A percentile compares a stretch with the other conserved stretches of the same genome.
Evolutionary conservation across 2,797 vertebrate species (phyloP).

Genomic region (Premnoplex brunnescens): DNA sequence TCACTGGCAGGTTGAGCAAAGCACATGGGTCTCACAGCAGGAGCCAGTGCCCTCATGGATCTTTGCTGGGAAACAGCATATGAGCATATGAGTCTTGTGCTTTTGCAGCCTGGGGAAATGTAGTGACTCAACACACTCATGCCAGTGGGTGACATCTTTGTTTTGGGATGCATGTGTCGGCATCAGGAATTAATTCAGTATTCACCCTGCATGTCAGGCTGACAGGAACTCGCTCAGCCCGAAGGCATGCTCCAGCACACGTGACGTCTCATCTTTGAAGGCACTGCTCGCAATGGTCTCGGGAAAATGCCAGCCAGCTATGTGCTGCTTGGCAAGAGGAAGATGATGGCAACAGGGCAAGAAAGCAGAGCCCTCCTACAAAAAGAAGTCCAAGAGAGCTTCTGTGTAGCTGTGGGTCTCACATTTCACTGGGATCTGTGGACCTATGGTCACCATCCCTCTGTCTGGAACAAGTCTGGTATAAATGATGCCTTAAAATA

Average conservation of each 20-base stretch:
- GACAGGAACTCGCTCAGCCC: neutral
- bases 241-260: accelerated
- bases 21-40: neutral
- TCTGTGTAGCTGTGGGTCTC: neutral
- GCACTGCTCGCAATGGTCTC: accelerated
- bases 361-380: neutral
- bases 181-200: constrained; percentile 51
- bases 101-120: constrained; percentile 2
- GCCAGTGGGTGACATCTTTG: constrained; percentile 8
- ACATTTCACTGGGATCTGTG: neutral
- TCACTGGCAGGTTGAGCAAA: neutral
- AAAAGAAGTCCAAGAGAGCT: neutral
- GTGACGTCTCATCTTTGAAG: neutral
- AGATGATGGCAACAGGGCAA: neutral
- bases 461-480: neutral
- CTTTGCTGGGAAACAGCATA: neutral
- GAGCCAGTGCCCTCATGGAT: neutral
- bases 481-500: neutral
- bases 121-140: neutral
- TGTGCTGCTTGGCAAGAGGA: neutral
- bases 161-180: neutral
- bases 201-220: neutral
- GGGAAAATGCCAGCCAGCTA: neutral
- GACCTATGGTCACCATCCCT: neutral
- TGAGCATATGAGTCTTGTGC: neutral